Conservation (phyloP, 2,113 vertebrate genomes). For the Lycaon pictus region DNA sequence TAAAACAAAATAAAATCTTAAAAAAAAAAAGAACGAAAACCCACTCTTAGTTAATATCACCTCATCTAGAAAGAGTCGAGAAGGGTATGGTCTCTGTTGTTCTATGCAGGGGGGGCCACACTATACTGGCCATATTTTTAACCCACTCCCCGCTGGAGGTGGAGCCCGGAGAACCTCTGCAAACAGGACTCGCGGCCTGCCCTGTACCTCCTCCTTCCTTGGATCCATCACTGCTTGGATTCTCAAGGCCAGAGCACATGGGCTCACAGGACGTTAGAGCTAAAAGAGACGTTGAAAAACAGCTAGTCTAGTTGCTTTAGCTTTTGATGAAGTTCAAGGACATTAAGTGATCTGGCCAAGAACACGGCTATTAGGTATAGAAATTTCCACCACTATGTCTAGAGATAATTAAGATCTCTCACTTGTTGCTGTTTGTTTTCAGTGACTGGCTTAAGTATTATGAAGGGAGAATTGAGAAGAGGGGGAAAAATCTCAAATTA, state of each 20-base stretch:
- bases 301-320: not conserved
- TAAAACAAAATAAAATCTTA: too few relatives aligned
- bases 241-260: not conserved
- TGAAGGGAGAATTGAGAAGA: not conserved
- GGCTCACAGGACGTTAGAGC: not conserved
- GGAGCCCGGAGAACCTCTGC: not conserved
- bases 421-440: not conserved
- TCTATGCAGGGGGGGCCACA: not conserved
- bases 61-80: not conserved
- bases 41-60: not conserved
- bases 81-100: not conserved
- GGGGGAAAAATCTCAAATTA: not conserved
- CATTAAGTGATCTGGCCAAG: not conserved
- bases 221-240: not conserved
- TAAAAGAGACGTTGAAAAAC: not conserved
- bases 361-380: not conserved
- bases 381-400: not conserved
- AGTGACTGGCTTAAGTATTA: not conserved
- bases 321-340: slow-evolving; percentile 6
- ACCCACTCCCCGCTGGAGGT: not conserved
- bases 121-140: not conserved
- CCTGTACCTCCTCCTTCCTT: not conserved
- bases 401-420: not conserved
- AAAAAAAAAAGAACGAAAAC: too few relatives aligned
- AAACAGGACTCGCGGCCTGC: not conserved